phyloP scores from a whole-genome alignment of 2,888 invertebrate species.

The Nysson spinosus region DNA sequence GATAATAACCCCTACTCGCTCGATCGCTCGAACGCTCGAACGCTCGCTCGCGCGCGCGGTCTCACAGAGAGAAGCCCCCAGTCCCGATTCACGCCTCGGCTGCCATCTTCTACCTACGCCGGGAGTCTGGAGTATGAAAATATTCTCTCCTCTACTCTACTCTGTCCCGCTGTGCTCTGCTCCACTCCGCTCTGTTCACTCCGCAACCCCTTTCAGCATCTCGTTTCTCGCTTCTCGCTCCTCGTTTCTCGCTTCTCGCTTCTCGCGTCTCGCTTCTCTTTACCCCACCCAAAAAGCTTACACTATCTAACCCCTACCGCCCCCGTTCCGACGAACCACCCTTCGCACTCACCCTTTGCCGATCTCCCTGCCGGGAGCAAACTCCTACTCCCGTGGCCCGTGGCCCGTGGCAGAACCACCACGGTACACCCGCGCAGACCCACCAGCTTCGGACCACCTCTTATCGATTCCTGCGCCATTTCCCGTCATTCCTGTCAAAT shows the following conservation, averaged over 20 bases:
- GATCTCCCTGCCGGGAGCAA: no score
- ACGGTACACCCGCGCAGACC: constrained; percentile 45
- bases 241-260: constrained; percentile 15
- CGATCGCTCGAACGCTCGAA: constrained; percentile 6
- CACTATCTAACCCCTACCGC: neutral
- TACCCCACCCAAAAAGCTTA: neutral
- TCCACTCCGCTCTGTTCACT: no score
- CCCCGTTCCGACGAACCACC: neutral
- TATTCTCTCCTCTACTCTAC: constrained; percentile 64
- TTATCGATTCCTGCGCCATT: constrained; percentile 77
- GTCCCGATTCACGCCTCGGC: constrained; percentile 73
- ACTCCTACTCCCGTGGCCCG: no score
- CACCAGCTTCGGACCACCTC: constrained; percentile 66
- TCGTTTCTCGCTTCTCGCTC: neutral
- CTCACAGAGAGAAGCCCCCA: constrained; percentile 60
- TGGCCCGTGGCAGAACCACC: no score
- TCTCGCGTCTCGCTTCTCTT: constrained; percentile 20
- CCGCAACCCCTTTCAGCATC: constrained; percentile 22
- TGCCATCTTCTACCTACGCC: constrained; percentile 76
- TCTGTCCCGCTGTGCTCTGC: constrained; percentile 54
- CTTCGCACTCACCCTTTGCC: neutral
- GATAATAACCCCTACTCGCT: constrained; percentile 53
- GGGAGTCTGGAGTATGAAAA: constrained; percentile 76
- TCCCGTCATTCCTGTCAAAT: constrained; percentile 75
- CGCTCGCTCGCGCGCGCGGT: constrained; percentile 57